Evolutionary conservation across 2,797 vertebrate genomes (phyloP), one percentile per base, ranked within the genome.

Genomic region (Pipistrellus kuhlii): DNA sequence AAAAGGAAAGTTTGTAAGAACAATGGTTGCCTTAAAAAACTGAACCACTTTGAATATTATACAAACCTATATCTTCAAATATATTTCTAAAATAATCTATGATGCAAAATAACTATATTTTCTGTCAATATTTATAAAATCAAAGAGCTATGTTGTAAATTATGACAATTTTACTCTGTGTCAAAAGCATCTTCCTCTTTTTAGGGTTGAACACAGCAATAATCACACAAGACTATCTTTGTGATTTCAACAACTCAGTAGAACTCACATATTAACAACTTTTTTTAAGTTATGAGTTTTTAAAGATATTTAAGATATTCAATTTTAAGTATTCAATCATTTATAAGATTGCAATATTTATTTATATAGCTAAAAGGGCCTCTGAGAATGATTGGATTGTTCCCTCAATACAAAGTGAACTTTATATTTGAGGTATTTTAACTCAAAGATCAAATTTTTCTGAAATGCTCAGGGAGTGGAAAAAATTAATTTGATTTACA

Each of bases 371-470:
- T 46, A 51, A 88, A 78, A 85, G 13, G 35, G 3, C 3, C 32
- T 62, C 46, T 68, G 10, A 48, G 73, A 90, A 62, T 78, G 17
- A 59, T 35, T 32, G 35, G 25, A 88, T 73, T 55, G 15, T 46
- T 92, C 76, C 18, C n/a, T 78, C 18, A 72, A 48, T 46, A 20
- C 12, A 71, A 76, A 88, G 3, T 77, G 25, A 94, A 82, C 35
- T 94, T 93, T 46, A 59, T 72, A 46, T 23, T 44, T 76, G 30
- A 95, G 32, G 30, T 14, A 73, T 80, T 93, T 94, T 75, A 64
- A 66, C 23, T 38, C 69, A 69, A 76, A 55, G 21, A 72, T 72
- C 7, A 88, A 66, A 90, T 76, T 90, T 89, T 18, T 27, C 23
- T 46, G 35, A 85, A 77, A 92, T 90, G 30, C 2, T 48, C 12